Evolutionary conservation across 2,113 vertebrate species (phyloP).

Genomic region (Illadopsis cleaveri): DNA sequence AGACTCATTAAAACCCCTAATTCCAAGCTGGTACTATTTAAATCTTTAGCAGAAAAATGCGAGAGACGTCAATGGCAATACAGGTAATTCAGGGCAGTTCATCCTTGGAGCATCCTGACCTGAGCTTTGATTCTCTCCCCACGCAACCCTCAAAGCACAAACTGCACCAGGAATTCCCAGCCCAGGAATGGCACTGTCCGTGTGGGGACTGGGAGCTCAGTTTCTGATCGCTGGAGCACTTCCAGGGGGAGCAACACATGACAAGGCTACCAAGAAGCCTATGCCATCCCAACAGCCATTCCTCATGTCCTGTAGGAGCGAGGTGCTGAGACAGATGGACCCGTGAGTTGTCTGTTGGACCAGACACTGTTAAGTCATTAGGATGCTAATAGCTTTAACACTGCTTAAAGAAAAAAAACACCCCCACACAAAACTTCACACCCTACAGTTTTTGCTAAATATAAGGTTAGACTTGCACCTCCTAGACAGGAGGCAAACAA

Average conservation of each 20-base stretch:
- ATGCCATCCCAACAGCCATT: neutral
- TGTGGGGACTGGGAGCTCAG: neutral
- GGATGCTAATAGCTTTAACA: constrained; percentile 5
- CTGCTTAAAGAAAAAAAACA: neutral
- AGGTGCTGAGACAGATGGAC: neutral
- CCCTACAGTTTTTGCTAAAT: neutral
- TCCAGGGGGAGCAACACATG: neutral
- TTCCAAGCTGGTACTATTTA: neutral
- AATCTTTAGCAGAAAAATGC: fast-evolving
- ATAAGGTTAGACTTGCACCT: neutral
- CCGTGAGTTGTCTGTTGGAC: neutral
- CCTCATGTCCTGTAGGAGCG: neutral
- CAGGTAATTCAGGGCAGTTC: neutral
- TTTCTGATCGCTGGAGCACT: neutral
- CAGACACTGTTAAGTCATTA: neutral
- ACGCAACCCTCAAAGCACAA: neutral
- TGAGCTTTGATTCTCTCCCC: fast-evolving
- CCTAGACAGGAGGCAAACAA: neutral
- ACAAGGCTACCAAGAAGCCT: neutral
- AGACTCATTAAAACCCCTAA: neutral
- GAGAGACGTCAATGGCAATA: fast-evolving
- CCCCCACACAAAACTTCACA: neutral
- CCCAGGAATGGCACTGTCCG: neutral
- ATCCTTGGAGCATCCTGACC: neutral
- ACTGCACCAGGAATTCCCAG: neutral